Evolutionary conservation across 2,797 vertebrate genomes (phyloP).

Genomic region (Hoplostethus mediterraneus): DNA sequence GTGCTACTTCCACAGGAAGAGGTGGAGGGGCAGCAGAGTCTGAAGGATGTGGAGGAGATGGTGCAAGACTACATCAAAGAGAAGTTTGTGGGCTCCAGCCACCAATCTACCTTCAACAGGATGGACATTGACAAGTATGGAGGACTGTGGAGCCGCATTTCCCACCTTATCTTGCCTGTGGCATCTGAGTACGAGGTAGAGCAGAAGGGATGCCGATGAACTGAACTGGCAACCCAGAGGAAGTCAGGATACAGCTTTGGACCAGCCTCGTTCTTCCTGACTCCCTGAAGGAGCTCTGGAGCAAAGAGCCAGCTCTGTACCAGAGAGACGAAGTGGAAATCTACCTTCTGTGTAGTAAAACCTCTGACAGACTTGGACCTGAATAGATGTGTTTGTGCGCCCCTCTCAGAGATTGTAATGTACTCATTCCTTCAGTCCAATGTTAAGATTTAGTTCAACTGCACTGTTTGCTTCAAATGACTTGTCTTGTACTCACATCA

Average conservation of each 20-base stretch:
- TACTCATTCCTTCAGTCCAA: conserved; percentile 2
- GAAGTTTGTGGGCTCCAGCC: conserved; percentile 77
- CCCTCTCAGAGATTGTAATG: conserved; percentile 20
- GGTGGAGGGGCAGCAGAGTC: conserved; percentile 59
- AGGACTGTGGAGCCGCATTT: conserved; percentile 96
- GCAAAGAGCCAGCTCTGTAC: neutral
- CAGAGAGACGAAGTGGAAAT: conserved; percentile 3
- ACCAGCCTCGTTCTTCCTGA: neutral
- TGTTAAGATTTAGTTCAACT: conserved; percentile 3
- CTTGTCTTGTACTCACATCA: neutral
- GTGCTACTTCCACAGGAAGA: conserved; percentile 83
- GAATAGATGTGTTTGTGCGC: conserved; percentile 3
- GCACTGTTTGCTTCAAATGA: neutral
- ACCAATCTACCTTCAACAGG: conserved; percentile 70
- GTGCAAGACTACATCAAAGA: conserved; percentile 87
- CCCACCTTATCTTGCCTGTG: conserved; percentile 92
- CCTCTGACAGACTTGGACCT: conserved; percentile 1
- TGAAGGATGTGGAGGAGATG: conserved; percentile 87
- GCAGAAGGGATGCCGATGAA: conserved; percentile 75
- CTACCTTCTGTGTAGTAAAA: neutral
- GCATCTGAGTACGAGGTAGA: conserved; percentile 82
- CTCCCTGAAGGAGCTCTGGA: neutral
- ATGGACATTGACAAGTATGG: conserved; percentile 91
- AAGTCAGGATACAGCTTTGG: conserved; percentile 4
- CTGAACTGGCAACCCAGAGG: neutral